Percentiles rank a stretch among this genome's conserved stretches.
phyloP scores from a whole-genome alignment of 2,113 vertebrate species.

The Bungarus multicinctus region DNA sequence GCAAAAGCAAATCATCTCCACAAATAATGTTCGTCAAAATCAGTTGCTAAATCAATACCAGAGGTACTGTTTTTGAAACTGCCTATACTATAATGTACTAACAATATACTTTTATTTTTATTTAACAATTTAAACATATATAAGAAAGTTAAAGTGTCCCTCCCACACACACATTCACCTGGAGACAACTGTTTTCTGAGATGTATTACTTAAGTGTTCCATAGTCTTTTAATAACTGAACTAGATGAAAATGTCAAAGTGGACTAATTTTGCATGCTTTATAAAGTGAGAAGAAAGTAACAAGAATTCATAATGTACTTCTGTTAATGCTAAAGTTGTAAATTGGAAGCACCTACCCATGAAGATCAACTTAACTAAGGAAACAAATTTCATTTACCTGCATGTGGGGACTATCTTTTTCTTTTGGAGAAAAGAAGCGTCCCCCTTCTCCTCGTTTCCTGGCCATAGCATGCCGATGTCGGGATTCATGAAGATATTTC shows the following conservation, averaged over 20 bases:
- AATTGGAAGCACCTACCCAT: fast-evolving
- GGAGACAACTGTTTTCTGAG: neutral
- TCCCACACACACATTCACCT: neutral
- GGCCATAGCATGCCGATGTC: constrained; percentile 96
- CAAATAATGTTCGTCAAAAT: neutral
- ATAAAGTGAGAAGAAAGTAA: neutral
- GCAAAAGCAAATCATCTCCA: neutral
- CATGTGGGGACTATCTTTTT: constrained; percentile 87
- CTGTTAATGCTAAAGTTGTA: neutral
- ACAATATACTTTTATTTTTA: neutral
- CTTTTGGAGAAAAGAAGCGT: constrained; percentile 95
- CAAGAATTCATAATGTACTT: neutral
- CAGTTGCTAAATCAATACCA: neutral
- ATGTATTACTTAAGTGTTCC: neutral
- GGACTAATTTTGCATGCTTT: neutral
- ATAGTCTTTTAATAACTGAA: neutral
- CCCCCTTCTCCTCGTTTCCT: constrained; percentile 94
- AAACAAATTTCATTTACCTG: constrained; percentile 72
- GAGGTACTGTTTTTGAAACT: neutral
- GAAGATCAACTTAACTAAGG: neutral
- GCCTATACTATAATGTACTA: neutral
- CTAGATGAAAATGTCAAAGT: neutral
- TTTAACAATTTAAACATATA: neutral
- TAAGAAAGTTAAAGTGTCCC: neutral
- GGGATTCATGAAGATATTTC: constrained; percentile 98